Base-by-base conservation (phyloP, 2,888 invertebrate genomes). In the Podotricha telesiphe region DNA sequence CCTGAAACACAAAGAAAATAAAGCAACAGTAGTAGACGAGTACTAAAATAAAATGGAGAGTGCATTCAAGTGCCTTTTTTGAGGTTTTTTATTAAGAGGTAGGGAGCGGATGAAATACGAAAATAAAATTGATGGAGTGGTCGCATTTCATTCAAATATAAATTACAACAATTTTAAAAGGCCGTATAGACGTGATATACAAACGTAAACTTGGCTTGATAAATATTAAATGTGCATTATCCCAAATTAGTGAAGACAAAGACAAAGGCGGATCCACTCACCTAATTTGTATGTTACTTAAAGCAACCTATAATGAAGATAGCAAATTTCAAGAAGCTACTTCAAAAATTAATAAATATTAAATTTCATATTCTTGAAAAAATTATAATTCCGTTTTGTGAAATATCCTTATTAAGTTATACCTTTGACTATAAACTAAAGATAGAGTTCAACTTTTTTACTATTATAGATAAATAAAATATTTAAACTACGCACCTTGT, bases 81-180 rank as follows among this genome's bases (percentile, higher is more conserved):
- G 17, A 48, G 48, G 19, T 15, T 62, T 62, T 62, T 48, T 34
- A 34, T 62, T 34, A 48, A 62, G 62, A 48, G 37, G 51, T 34
- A 58, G 51, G 48, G 59, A 61, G 59, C 63, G 48, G 56, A 22
- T 47, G 48, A 13, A 37, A 48, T 48, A 28, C 7, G 20, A 37
- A 48, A 62, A 48, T 34, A 51, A 58, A 68, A 59, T 45, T 59
- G 47, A 58, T 51, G 34, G 37, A 67, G 67, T 42, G 66, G 42
- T 51, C 28, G n/a, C 61, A 47, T 55, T 45, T 63, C 55, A 63
- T 63, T 40, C 59, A 55, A 55, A 37, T 13, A 55, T 17, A 55
- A 55, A 55, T 34, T 34, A 6, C 11, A 55, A 34, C 11, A 34
- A 34, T 10, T 34, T 55, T 7, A 6, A 37, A 37, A 55, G 2